Evolutionary conservation across 2,888 invertebrate genomes (phyloP).

Genomic region (Pinctada fucata): DNA sequence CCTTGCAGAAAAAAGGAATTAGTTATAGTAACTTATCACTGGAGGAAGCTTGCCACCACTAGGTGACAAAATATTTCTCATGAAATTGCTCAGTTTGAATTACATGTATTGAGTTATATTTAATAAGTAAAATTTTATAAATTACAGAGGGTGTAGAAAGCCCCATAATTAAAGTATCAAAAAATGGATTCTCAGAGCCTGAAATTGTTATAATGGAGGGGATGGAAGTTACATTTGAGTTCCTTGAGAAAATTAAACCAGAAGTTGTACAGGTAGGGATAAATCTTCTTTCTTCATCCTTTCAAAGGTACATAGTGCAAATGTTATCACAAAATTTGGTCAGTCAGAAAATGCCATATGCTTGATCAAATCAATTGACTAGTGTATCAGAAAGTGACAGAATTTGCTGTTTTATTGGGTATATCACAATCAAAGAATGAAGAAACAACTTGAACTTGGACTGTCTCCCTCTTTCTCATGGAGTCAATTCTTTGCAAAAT

Average conservation of each 20-base stretch:
- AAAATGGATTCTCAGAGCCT: constrained; percentile 70
- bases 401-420: too few species aligned
- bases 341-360: neutral
- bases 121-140: neutral
- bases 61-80: too few species aligned
- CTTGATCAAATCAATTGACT: neutral
- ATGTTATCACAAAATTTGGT: neutral
- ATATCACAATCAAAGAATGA: too few species aligned
- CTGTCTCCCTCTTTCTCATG: too few species aligned
- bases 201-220: constrained; percentile 74
- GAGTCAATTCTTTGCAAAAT: too few species aligned
- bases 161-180: constrained; percentile 62
- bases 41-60: too few species aligned
- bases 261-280: constrained; percentile 53
- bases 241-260: constrained; percentile 54
- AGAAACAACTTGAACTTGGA: too few species aligned
- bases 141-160: constrained; percentile 61
- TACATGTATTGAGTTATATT: neutral
- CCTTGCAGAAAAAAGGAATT: too few species aligned
- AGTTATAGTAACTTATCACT: too few species aligned
- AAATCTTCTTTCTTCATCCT: neutral
- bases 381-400: too few species aligned
- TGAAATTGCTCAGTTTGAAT: too few species aligned
- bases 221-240: constrained; percentile 65
- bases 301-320: neutral